phyloP scores from a whole-genome alignment of 1,140 invertebrate species.

The Coenobita brevimanus region DNA sequence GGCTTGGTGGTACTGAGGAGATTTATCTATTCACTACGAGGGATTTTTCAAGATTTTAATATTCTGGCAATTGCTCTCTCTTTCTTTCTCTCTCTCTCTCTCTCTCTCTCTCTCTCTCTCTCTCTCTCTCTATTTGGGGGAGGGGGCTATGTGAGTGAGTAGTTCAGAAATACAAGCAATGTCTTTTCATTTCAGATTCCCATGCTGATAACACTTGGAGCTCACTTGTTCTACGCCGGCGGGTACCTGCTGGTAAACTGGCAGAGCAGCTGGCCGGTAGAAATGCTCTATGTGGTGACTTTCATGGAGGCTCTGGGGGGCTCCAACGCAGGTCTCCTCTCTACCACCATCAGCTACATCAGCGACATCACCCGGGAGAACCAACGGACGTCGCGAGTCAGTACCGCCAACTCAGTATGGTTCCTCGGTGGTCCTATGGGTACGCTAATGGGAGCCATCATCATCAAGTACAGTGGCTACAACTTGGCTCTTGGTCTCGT shows the following conservation, averaged over 20 bases:
- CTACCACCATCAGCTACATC: constrained; percentile 40
- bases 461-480: constrained; percentile 27
- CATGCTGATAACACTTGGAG: constrained; percentile 22
- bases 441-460: constrained; percentile 32
- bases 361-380: constrained; percentile 48
- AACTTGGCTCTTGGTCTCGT: constrained; percentile 30
- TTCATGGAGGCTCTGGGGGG: constrained; percentile 51
- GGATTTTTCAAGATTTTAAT: too few relatives aligned
- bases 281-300: constrained; percentile 45
- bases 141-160: too few relatives aligned
- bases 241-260: constrained; percentile 41
- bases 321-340: constrained; percentile 44
- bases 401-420: constrained; percentile 55
- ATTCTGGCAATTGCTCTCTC: too few relatives aligned
- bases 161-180: too few relatives aligned
- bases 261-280: constrained; percentile 37
- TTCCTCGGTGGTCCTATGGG: constrained; percentile 58
- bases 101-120: too few relatives aligned
- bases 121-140: too few relatives aligned
- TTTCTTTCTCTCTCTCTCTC: too few relatives aligned
- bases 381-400: constrained; percentile 33
- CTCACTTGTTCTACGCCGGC: constrained; percentile 30
- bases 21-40: too few relatives aligned
- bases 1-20: too few relatives aligned
- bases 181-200: constrained; percentile 39